Percentiles rank a stretch among this genome's conserved stretches.
These are phyloP conservation scores for Coregonus suidteri DNA, from an alignment of 2,797 vertebrate species.

Conservation along the genomic window DNA sequence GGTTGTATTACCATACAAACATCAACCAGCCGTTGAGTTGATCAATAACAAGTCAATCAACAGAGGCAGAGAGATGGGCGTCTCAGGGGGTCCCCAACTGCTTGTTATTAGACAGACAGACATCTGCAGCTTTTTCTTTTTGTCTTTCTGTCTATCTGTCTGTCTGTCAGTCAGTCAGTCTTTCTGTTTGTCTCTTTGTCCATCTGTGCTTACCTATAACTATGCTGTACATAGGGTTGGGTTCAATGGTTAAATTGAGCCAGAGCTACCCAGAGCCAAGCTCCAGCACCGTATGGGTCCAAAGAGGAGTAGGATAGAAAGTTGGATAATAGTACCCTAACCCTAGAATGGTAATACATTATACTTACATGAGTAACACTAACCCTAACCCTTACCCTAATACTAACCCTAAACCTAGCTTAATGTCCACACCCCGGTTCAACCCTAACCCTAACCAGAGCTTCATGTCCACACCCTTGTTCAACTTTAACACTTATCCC, in stretches of 20 bases:
- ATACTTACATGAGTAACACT: too few species aligned
- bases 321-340: slow-evolving; percentile 49
- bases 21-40: slow-evolving; percentile 78
- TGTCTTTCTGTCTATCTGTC: not conserved
- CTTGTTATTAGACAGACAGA: slow-evolving; percentile 78
- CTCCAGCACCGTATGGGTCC: too few species aligned
- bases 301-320: too few species aligned
- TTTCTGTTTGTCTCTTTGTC: slow-evolving; percentile 58
- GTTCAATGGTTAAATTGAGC: slow-evolving; percentile 33
- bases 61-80: slow-evolving; percentile 65
- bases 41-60: slow-evolving; percentile 85
- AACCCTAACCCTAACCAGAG: too few species aligned
- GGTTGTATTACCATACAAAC: slow-evolving; percentile 72
- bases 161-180: slow-evolving; percentile 31
- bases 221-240: slow-evolving; percentile 57
- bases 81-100: slow-evolving; percentile 69
- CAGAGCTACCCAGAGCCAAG: too few species aligned
- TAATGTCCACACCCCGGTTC: too few species aligned
- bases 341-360: too few species aligned
- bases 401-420: too few species aligned
- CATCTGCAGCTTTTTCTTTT: slow-evolving; percentile 71
- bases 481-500: too few species aligned
- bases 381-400: too few species aligned
- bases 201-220: slow-evolving; percentile 52
- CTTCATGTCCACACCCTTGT: too few species aligned